Evolutionary conservation across 2,113 vertebrate species (phyloP).

Genomic region (Triplophysa siluroides): DNA sequence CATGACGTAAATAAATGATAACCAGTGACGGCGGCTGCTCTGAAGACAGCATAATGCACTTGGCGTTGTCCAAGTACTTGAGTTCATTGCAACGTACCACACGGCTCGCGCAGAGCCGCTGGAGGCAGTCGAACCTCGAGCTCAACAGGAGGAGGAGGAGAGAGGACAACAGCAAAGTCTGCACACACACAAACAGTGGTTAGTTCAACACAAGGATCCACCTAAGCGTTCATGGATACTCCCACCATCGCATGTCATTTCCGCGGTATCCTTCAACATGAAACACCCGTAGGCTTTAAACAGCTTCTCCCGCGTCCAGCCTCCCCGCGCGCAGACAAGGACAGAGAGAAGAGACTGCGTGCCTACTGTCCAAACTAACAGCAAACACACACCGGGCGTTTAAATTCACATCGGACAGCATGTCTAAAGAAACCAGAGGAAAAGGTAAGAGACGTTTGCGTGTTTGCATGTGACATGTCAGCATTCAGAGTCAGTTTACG

Average conservation of each 20-base stretch:
- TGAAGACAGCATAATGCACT: conserved; percentile 7
- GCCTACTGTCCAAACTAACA: conserved; percentile 52
- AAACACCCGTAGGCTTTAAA: conserved; percentile 23
- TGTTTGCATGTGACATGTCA: background rate
- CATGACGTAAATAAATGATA: background rate
- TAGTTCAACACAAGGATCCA: conserved; percentile 23
- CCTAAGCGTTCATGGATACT: conserved; percentile 27
- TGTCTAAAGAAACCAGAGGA: conserved; percentile 72
- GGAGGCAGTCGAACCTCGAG: conserved; percentile 70
- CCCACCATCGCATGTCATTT: conserved; percentile 10
- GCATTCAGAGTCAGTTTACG: conserved; percentile 22
- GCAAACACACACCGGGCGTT: conserved; percentile 42
- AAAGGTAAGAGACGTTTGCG: conserved; percentile 65
- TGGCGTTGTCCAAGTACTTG: conserved; percentile 18
- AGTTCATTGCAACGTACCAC: background rate
- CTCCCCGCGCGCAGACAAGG: conserved; percentile 55
- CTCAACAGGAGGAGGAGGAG: conserved; percentile 40
- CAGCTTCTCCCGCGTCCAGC: conserved; percentile 20
- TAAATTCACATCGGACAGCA: conserved; percentile 52
- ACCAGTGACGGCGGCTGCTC: background rate
- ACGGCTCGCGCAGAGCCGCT: conserved; percentile 62
- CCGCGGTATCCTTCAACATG: conserved; percentile 14
- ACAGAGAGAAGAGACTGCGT: conserved; percentile 51
- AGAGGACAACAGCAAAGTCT: conserved; percentile 66
- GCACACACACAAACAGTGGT: conserved; percentile 49